Conservation (phyloP, 2,888 invertebrate genomes). For the Lymantria monacha region DNA sequence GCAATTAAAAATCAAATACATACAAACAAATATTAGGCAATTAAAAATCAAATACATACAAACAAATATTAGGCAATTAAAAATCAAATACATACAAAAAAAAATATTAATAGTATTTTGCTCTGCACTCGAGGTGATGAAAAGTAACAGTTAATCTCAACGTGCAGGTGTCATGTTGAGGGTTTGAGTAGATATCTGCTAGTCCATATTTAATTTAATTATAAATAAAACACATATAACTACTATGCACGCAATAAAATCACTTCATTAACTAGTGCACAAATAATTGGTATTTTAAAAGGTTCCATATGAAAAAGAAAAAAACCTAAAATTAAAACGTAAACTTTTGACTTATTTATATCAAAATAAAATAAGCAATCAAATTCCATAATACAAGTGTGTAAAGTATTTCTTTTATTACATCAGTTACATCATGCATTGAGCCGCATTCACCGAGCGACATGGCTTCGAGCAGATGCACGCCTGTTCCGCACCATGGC, state of each 20-base stretch:
- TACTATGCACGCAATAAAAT: neutral
- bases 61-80: too few species aligned
- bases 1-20: too few species aligned
- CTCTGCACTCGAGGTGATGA: too few species aligned
- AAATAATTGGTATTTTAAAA: constrained; percentile 4
- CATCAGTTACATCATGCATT: constrained; percentile 66
- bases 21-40: too few species aligned
- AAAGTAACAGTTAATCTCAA: too few species aligned
- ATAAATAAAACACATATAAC: too few species aligned
- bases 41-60: too few species aligned
- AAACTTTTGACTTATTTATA: constrained; percentile 34
- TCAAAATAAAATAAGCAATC: constrained; percentile 39
- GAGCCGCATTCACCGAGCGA: constrained; percentile 54
- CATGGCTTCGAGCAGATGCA: constrained; percentile 73
- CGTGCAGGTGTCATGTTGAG: too few species aligned
- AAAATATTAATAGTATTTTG: too few species aligned
- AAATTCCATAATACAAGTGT: constrained; percentile 43
- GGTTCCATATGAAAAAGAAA: constrained; percentile 24
- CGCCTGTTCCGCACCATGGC: constrained; percentile 55
- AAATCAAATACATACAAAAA: too few species aligned
- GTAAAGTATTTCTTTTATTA: constrained; percentile 53
- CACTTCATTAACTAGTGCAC: constrained; percentile 13
- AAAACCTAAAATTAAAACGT: constrained; percentile 26
- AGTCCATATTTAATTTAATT: too few species aligned
- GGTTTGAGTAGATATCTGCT: too few species aligned